These are phyloP conservation scores for Anseranas semipalmata DNA, from an alignment of 2,113 vertebrate genomes.

Conservation along the genomic window DNA sequence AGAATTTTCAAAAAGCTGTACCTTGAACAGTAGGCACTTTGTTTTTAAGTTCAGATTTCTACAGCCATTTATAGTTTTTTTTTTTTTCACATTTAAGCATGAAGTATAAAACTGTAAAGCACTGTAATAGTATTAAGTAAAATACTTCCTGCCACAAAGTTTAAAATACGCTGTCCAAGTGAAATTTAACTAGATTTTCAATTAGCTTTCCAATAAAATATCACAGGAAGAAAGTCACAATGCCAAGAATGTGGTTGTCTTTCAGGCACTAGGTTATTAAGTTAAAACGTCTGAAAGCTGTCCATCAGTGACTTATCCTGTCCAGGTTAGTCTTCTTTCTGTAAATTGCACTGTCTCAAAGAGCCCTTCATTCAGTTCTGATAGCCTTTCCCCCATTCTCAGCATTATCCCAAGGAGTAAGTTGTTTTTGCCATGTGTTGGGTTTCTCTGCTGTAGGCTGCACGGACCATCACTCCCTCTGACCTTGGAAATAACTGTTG, in stretches of 20 bases:
- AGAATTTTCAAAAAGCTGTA: neutral
- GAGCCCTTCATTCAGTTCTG: neutral
- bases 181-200: slow-evolving; percentile 20
- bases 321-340: neutral
- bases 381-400: neutral
- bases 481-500: neutral
- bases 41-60: neutral
- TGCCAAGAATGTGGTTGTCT: slow-evolving; percentile 6
- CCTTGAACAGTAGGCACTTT: neutral
- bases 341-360: neutral
- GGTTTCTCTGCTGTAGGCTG: neutral
- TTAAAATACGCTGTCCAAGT: neutral
- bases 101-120: neutral
- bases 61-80: neutral
- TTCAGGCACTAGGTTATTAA: neutral
- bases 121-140: slow-evolving; percentile 4
- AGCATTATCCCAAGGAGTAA: neutral
- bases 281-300: neutral
- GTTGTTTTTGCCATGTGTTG: neutral
- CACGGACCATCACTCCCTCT: neutral
- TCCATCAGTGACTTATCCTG: neutral
- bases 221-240: neutral
- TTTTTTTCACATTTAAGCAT: neutral
- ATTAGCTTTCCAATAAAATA: neutral
- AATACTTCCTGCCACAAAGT: slow-evolving; percentile 28